Evolutionary conservation across 2,888 invertebrate species (phyloP).

Genomic region (Eumacrocentrus americanus): DNA sequence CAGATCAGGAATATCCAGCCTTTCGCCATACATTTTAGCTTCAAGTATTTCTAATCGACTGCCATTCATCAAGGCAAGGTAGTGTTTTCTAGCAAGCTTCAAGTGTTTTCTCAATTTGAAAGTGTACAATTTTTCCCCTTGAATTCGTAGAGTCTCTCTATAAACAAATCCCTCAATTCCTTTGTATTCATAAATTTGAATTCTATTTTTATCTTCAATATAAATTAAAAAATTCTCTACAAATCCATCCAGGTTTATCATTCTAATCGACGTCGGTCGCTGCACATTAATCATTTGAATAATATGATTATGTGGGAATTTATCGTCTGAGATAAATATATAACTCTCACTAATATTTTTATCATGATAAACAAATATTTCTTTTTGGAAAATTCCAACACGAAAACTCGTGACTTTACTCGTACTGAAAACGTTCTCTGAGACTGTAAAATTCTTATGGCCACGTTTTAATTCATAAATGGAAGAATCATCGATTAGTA

Average conservation of each 20-base stretch:
- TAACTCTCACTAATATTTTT: constrained; percentile 40
- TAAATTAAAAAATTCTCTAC: constrained; percentile 49
- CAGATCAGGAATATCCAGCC: constrained; percentile 40
- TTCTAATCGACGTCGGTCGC: constrained; percentile 62
- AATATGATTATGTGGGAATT: constrained; percentile 60
- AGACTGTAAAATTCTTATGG: background rate
- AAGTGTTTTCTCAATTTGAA: constrained; percentile 53
- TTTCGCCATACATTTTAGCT: constrained; percentile 62
- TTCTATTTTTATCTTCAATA: constrained; percentile 48
- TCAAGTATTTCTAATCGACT: constrained; percentile 59
- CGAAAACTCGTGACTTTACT: constrained; percentile 37
- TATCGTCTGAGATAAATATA: constrained; percentile 47
- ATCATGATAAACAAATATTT: constrained; percentile 43
- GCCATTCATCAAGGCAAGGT: constrained; percentile 55
- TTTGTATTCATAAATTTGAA: constrained; percentile 63
- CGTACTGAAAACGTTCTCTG: constrained; percentile 26
- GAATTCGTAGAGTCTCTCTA: constrained; percentile 54
- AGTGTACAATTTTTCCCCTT: constrained; percentile 53
- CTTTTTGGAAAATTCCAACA: constrained; percentile 42
- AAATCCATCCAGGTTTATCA: constrained; percentile 45
- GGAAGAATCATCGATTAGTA: constrained; percentile 28
- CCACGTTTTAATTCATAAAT: constrained; percentile 32
- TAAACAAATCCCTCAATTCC: constrained; percentile 62
- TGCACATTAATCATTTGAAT: constrained; percentile 64
- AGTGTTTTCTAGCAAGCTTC: constrained; percentile 41